phyloP scores from a whole-genome alignment of 2,888 invertebrate species.

The Gastrophysa polygoni region DNA sequence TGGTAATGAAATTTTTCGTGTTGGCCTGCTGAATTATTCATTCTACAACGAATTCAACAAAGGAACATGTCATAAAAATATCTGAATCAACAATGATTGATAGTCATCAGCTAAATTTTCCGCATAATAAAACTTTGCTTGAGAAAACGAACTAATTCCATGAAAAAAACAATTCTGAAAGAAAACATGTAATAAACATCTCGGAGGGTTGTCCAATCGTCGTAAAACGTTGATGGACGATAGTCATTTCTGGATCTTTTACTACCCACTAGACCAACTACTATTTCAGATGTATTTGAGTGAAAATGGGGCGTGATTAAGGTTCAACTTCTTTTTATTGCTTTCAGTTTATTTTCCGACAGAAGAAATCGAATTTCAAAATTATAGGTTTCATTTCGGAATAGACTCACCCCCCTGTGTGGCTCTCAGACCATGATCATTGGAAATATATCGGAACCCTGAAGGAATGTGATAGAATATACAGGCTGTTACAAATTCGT shows the following conservation, averaged over 20 bases:
- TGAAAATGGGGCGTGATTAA: conserved; percentile 15
- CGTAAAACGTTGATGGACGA: conserved; percentile 50
- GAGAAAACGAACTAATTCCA: conserved; percentile 40
- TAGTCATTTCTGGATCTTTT: conserved; percentile 48
- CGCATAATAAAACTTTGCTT: conserved; percentile 16
- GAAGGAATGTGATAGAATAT: too few species aligned
- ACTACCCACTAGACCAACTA: conserved; percentile 43
- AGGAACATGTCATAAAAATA: background rate
- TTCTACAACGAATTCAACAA: too few species aligned
- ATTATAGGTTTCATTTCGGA: background rate
- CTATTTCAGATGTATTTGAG: conserved; percentile 33
- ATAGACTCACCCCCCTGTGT: background rate
- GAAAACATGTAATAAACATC: conserved; percentile 46
- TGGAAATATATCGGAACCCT: too few species aligned
- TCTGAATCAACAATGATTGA: background rate
- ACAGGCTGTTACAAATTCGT: too few species aligned
- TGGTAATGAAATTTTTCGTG: too few species aligned
- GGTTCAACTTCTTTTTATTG: conserved; percentile 1
- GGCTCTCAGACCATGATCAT: too few species aligned
- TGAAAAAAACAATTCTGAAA: conserved; percentile 43
- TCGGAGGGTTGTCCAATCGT: conserved; percentile 49
- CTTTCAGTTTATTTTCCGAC: conserved; percentile 1
- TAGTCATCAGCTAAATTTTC: conserved; percentile 15
- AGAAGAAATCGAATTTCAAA: background rate
- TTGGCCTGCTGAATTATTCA: too few species aligned